Conservation (phyloP, 2,888 invertebrate genomes). For the Drosophila falleni region DNA sequence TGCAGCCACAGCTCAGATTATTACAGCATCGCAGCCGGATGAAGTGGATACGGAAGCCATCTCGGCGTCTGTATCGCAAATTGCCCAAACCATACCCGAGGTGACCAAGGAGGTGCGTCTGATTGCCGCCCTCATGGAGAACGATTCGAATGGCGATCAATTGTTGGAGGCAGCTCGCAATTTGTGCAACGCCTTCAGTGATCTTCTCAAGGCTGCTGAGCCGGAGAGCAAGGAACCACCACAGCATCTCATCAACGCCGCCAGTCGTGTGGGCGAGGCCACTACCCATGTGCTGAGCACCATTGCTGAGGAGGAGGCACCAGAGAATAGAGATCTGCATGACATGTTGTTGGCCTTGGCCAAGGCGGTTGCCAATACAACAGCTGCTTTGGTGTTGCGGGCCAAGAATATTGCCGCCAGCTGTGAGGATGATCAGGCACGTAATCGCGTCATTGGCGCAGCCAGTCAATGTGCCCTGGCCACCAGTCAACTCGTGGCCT, state of each 20-base stretch:
- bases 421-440: constrained; percentile 88
- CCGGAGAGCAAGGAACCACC: constrained; percentile 97
- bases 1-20: constrained; percentile 99
- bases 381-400: constrained; percentile 97
- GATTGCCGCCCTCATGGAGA: constrained; percentile 98
- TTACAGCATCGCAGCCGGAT: constrained; percentile 94
- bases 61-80: constrained; percentile 98
- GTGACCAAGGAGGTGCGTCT: constrained; percentile 93
- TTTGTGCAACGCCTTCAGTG: constrained; percentile 97
- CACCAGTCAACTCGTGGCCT: constrained; percentile 98
- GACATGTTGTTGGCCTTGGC: constrained; percentile 97
- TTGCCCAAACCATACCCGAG: constrained; percentile 97
- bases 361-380: constrained; percentile 99
- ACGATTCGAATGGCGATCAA: constrained; percentile 92
- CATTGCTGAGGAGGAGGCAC: constrained; percentile 97
- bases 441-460: constrained; percentile 92
- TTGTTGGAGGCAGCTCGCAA: constrained; percentile 96
- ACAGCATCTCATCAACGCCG: constrained; percentile 96
- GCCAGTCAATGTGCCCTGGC: constrained; percentile 99
- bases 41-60: constrained; percentile 98
- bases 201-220: constrained; percentile 97
- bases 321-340: constrained; percentile 92
- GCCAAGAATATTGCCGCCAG: constrained; percentile 98
- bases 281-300: constrained; percentile 96
- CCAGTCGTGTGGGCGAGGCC: constrained; percentile 98